Conservation (phyloP, 1,140 invertebrate genomes). For the Sitophilus oryzae region DNA sequence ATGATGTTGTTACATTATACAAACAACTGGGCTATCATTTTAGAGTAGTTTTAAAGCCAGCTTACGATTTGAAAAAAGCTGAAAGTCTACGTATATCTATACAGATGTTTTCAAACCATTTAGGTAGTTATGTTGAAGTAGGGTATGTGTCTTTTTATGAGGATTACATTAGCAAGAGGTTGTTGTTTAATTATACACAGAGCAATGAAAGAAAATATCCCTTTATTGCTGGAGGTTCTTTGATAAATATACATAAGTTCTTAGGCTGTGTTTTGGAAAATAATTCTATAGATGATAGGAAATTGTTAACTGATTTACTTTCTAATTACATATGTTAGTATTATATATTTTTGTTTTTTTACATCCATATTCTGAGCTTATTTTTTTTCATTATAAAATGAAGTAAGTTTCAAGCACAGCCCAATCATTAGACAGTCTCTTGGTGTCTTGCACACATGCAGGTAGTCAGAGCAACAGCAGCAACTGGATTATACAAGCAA, state of each 20-base stretch:
- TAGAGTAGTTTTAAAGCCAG: slow-evolving; percentile 50
- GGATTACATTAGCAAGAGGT: slow-evolving; percentile 61
- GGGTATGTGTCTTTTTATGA: slow-evolving; percentile 57
- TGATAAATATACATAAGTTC: slow-evolving; percentile 58
- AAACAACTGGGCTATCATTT: slow-evolving; percentile 56
- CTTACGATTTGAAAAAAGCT: slow-evolving; percentile 49
- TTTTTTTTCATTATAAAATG: too few species aligned
- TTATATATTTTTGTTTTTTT: too few species aligned
- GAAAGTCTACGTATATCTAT: slow-evolving; percentile 58
- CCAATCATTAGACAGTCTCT: too few species aligned
- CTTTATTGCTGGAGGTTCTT: slow-evolving; percentile 55
- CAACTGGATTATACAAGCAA: too few species aligned
- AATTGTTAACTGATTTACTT: slow-evolving; percentile 27
- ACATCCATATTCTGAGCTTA: too few species aligned
- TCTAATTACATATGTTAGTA: slow-evolving; percentile 13
- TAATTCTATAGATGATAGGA: slow-evolving; percentile 34
- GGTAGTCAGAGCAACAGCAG: too few species aligned
- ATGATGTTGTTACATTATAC: slow-evolving; percentile 49
- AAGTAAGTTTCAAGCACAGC: too few species aligned
- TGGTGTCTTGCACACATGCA: too few species aligned
- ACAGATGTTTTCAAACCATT: slow-evolving; percentile 59
- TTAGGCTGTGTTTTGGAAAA: slow-evolving; percentile 61
- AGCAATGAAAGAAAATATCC: slow-evolving; percentile 50
- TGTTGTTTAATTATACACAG: slow-evolving; percentile 54
- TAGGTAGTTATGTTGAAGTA: slow-evolving; percentile 56